These are phyloP conservation scores for Xiphophorus couchianus DNA, from an alignment of 2,113 vertebrate genomes.

Conservation along the genomic window DNA sequence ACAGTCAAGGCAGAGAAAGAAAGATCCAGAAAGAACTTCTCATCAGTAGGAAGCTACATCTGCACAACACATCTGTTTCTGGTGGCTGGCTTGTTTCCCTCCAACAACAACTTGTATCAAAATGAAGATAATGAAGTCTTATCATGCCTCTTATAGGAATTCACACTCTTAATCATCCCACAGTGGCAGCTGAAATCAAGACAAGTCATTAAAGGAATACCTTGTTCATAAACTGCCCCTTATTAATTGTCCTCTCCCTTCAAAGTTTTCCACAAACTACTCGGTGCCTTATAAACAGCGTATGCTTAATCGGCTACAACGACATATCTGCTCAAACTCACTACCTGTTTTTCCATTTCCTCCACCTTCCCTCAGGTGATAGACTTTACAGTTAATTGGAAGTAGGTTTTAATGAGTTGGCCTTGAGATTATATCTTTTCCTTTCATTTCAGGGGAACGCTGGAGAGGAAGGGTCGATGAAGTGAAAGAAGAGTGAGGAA, in stretches of 20 bases:
- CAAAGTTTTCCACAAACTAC: conserved; percentile 11
- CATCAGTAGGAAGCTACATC: background rate
- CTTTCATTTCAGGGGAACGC: conserved; percentile 53
- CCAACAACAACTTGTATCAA: background rate
- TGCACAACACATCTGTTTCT: background rate
- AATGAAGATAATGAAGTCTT: conserved; percentile 21
- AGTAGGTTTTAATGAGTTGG: conserved; percentile 62
- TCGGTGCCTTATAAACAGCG: conserved; percentile 8
- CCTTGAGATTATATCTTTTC: conserved; percentile 52
- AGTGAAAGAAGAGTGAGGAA: conserved; percentile 5
- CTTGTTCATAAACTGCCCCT: conserved; percentile 54
- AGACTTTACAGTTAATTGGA: conserved; percentile 60
- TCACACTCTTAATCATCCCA: conserved; percentile 58
- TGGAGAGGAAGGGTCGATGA: conserved; percentile 13
- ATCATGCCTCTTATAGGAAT: conserved; percentile 29
- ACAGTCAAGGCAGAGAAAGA: background rate
- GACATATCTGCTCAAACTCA: background rate
- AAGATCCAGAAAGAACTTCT: background rate
- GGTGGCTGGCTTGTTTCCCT: background rate
- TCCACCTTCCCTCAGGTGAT: conserved; percentile 29
- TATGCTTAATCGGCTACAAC: background rate
- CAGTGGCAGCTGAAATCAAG: conserved; percentile 48
- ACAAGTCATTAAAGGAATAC: conserved; percentile 55
- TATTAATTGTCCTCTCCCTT: conserved; percentile 44
- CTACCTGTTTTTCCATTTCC: conserved; percentile 1